Evolutionary conservation across 2,113 vertebrate species (phyloP).

Genomic region (Pterocles gutturalis): DNA sequence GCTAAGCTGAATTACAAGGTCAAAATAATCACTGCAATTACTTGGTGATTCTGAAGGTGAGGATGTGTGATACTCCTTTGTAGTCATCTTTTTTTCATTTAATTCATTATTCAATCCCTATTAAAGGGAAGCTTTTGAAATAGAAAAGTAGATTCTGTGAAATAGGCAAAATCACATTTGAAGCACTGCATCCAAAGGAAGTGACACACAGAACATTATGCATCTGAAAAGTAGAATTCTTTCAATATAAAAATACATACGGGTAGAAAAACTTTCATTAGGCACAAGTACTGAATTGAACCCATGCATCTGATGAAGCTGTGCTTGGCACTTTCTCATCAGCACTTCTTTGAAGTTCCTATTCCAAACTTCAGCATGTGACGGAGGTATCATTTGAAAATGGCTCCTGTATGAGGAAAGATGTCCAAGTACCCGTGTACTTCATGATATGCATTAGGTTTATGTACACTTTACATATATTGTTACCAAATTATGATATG

Average conservation of each 20-base stretch:
- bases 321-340: neutral
- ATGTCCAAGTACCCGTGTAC: neutral
- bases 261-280: neutral
- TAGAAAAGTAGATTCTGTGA: neutral
- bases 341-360: neutral
- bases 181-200: neutral
- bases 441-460: neutral
- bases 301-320: neutral
- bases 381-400: neutral
- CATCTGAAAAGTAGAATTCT: neutral
- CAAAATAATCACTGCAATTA: neutral
- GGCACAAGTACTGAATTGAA: neutral
- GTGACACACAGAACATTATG: neutral
- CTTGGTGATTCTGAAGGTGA: neutral
- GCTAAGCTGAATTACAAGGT: neutral
- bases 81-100: neutral
- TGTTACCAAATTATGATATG: neutral
- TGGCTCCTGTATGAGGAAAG: neutral
- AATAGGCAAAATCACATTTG: neutral
- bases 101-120: neutral
- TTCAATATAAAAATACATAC: neutral
- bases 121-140: neutral
- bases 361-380: neutral
- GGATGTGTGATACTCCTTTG: neutral
- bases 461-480: neutral